phyloP scores from a whole-genome alignment of 2,113 vertebrate species.

The Dicaeum eximium region DNA sequence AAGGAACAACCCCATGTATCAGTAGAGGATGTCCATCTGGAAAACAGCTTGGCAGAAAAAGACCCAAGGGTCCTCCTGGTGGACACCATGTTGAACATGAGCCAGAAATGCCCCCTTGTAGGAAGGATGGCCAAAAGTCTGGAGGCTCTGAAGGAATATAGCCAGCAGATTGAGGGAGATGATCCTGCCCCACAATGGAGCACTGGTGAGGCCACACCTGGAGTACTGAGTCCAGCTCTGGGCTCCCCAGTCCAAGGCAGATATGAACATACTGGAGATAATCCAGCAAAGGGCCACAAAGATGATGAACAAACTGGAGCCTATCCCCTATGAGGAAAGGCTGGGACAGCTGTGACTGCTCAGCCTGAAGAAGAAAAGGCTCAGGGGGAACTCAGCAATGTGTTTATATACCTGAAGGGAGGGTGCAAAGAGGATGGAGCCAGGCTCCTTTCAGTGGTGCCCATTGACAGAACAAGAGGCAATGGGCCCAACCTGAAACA shows the following conservation, averaged over 20 bases:
- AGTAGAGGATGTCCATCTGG: not conserved
- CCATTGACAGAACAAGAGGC: not conserved
- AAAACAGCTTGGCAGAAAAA: not conserved
- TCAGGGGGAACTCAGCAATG: not conserved
- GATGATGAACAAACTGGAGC: not conserved
- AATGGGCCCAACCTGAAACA: not conserved
- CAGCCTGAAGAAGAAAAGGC: not conserved
- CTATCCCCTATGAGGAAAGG: not conserved
- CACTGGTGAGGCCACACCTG: not conserved
- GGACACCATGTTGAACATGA: not conserved
- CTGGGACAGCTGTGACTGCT: not conserved
- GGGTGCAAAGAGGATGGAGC: not conserved
- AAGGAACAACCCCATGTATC: not conserved
- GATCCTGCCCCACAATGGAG: not conserved
- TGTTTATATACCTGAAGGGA: not conserved
- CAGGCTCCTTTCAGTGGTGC: not conserved
- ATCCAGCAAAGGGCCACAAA: not conserved
- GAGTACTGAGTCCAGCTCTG: not conserved
- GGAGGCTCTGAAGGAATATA: not conserved
- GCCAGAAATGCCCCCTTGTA: not conserved
- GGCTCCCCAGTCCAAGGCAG: not conserved
- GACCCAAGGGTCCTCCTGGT: not conserved
- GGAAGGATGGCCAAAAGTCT: not conserved
- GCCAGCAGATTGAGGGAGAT: not conserved
- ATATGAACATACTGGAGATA: not conserved